Evolutionary conservation across 1,140 invertebrate genomes (phyloP).

Genomic region (Temnothorax longispinosus): DNA sequence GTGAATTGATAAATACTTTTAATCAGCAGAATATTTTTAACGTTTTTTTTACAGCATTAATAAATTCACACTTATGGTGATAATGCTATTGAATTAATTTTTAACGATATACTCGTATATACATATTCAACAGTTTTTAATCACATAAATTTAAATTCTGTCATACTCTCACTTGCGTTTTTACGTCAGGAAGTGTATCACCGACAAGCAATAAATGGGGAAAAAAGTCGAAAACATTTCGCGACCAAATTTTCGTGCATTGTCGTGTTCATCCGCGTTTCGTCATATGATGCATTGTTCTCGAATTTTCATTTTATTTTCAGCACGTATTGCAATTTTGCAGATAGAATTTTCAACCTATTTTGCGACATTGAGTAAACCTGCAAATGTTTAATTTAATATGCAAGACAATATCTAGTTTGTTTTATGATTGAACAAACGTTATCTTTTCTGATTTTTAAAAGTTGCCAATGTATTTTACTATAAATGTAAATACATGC

Average conservation of each 20-base stretch:
- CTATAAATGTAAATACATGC: background rate
- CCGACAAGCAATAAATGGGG: background rate
- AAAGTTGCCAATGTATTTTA: background rate
- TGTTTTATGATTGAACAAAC: background rate
- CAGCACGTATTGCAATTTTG: slow-evolving; percentile 35
- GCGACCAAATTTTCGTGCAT: slow-evolving; percentile 29
- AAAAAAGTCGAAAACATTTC: slow-evolving; percentile 30
- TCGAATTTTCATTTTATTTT: slow-evolving; percentile 41
- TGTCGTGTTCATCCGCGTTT: background rate
- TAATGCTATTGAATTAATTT: background rate
- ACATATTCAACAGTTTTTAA: background rate
- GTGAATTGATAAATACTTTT: background rate
- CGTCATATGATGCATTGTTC: slow-evolving; percentile 15
- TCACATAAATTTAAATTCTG: background rate
- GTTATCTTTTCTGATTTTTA: slow-evolving; percentile 7
- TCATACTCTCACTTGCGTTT: slow-evolving; percentile 25
- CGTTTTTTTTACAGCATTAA: background rate
- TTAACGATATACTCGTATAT: too few relatives aligned
- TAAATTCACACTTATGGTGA: background rate
- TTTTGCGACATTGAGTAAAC: slow-evolving; percentile 19
- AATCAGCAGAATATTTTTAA: slow-evolving; percentile 12
- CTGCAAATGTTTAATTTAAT: slow-evolving; percentile 35
- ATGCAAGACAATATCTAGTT: slow-evolving; percentile 6
- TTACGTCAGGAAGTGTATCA: slow-evolving; percentile 26
- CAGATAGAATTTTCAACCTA: slow-evolving; percentile 28